These are phyloP conservation scores for Chaetophractus vellerosus DNA, from an alignment of 2,797 vertebrate genomes.

Conservation along the genomic window DNA sequence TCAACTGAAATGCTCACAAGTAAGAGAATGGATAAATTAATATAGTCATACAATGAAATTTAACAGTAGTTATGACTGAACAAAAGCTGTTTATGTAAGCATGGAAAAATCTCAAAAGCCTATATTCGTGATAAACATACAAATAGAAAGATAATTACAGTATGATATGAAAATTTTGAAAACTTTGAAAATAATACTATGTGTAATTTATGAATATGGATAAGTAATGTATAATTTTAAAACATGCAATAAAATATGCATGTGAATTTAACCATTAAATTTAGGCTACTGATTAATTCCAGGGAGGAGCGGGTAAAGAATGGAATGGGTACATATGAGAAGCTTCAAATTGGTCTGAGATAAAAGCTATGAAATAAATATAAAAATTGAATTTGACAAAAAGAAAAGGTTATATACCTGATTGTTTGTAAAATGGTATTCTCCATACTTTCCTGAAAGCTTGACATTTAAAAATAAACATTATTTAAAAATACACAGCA, in stretches of 20 bases:
- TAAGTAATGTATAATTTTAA: slow-evolving; percentile 2
- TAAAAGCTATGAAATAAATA: neutral
- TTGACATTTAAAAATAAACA: slow-evolving; percentile 8
- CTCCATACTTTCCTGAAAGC: neutral
- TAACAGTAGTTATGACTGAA: neutral
- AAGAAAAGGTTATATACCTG: neutral
- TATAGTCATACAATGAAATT: neutral
- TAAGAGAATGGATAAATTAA: neutral
- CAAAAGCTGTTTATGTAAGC: neutral
- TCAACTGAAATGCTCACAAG: neutral
- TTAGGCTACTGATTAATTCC: slow-evolving; percentile 35
- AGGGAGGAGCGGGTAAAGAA: neutral
- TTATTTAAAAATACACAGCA: neutral
- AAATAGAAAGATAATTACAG: slow-evolving; percentile 51
- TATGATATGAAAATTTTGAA: slow-evolving; percentile 11
- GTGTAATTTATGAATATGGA: neutral
- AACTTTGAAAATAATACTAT: slow-evolving; percentile 24
- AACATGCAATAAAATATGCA: slow-evolving; percentile 47
- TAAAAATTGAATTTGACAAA: neutral
- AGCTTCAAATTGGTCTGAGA: neutral
- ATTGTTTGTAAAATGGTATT: neutral
- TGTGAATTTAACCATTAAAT: slow-evolving; percentile 34
- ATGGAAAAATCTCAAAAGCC: neutral
- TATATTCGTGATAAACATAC: neutral
- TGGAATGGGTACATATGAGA: neutral